phyloP scores from a whole-genome alignment of 2,888 invertebrate species.

The Opisthograptis luteolata region DNA sequence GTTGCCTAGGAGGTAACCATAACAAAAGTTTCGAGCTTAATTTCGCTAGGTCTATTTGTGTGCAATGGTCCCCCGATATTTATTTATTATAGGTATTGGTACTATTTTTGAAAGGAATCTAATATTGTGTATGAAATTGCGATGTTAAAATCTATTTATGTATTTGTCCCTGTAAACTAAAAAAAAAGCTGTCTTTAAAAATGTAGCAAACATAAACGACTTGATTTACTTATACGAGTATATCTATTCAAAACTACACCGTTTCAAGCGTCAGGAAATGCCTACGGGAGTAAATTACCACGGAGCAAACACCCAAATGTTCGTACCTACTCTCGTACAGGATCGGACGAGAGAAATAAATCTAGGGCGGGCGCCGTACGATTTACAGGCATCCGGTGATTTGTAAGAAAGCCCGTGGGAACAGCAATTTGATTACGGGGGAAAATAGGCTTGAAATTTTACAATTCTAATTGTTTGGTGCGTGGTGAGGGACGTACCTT shows the following conservation, averaged over 20 bases:
- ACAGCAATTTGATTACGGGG: slow-evolving; percentile 60
- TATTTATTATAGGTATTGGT: too few relatives aligned
- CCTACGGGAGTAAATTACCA: slow-evolving; percentile 70
- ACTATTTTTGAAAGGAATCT: too few relatives aligned
- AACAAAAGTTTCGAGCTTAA: too few relatives aligned
- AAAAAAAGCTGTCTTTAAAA: too few relatives aligned
- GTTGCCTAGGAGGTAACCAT: too few relatives aligned
- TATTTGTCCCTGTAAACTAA: too few relatives aligned
- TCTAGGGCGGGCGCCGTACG: slow-evolving; percentile 64
- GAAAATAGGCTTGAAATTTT: slow-evolving; percentile 62
- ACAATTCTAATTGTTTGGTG: slow-evolving; percentile 45
- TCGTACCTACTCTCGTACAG: slow-evolving; percentile 29
- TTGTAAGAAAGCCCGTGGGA: slow-evolving; percentile 70
- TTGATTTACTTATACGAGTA: too few relatives aligned
- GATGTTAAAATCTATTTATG: too few relatives aligned
- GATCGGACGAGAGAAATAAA: slow-evolving; percentile 63
- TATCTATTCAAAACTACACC: slow-evolving; percentile 38
- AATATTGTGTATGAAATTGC: too few relatives aligned
- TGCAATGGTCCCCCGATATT: too few relatives aligned
- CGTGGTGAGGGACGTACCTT: background rate
- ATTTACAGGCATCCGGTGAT: slow-evolving; percentile 77
- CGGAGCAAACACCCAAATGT: slow-evolving; percentile 59
- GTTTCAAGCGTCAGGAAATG: slow-evolving; percentile 72
- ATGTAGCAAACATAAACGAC: too few relatives aligned
- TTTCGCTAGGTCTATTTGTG: too few relatives aligned